Evolutionary conservation across 2,113 vertebrate genomes (phyloP), one percentile per base, ranked within the genome.

Genomic region (Motacilla tschutschensis): DNA sequence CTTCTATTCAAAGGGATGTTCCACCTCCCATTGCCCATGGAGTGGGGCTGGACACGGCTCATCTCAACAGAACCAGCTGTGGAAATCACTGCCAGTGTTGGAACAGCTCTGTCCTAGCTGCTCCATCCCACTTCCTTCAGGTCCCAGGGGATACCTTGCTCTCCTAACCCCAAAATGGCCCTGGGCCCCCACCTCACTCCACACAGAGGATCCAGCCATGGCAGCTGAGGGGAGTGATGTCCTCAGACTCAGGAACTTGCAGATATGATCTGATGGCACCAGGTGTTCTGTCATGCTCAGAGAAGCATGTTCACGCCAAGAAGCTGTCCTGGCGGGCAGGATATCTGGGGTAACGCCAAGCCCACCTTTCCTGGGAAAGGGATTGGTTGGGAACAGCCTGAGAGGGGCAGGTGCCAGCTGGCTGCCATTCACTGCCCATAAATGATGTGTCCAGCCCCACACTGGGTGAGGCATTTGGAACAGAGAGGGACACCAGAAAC

Each of bases 161-260:
- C 24, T 73, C 14, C 7, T 2, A 2, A 14, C 12, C 19, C 36
- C 0, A 0, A 60, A 69, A 64, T 0, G 0, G 13, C 24, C 33
- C 44, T 35, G 14, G 6, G 28, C 38, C 40, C 77, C 21, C 20
- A 24, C 4, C 5, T 66, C 35, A 46, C 10, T 14, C 21, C 36
- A 55, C 20, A 46, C 51, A 66, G 31, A 76, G 14, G 26, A 46
- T 14, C 66, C 60, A 67, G 63, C 15, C 59, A 41, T 2, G 0
- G 29, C 57, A 75, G 33, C 5, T 38, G 66, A 74, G 25, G 3
- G 16, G 57, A 17, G 48, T 1, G 22, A 60, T 10, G 24, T 41
- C 22, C 35, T 33, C 36, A 41, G 22, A 50, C 53, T 75, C 0
- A 0, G 58, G 12, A 62, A 22, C 1, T 3, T 4, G 0, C 48